Conservation (phyloP, 2,888 invertebrate genomes). For the Sphaerophoria rueppellii region DNA sequence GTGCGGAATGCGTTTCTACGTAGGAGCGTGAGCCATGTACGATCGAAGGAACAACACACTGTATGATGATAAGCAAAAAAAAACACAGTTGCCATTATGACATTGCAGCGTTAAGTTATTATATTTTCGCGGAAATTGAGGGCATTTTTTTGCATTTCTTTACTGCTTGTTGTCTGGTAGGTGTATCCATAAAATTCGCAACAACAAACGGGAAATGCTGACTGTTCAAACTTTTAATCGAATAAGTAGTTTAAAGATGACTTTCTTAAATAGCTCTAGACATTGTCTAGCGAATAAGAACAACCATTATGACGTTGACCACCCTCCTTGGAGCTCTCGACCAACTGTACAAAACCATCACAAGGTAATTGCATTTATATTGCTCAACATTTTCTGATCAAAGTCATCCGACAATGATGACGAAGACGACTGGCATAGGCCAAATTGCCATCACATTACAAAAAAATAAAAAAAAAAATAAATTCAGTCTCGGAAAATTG, state of each 20-base stretch:
- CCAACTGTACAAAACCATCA: constrained; percentile 10
- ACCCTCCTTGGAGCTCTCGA: not conserved
- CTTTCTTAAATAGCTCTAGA: too few species aligned
- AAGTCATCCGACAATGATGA: constrained; percentile 10
- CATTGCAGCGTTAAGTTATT: constrained; percentile 46
- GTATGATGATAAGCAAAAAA: constrained; percentile 46
- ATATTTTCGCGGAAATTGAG: constrained; percentile 37
- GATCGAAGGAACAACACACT: constrained; percentile 51
- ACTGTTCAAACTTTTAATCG: too few species aligned
- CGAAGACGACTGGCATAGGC: constrained; percentile 36
- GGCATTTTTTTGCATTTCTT: constrained; percentile 24
- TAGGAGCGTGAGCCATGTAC: constrained; percentile 64
- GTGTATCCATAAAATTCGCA: too few species aligned
- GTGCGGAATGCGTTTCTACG: constrained; percentile 59
- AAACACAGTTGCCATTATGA: constrained; percentile 66
- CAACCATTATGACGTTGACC: not conserved
- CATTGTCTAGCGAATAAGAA: not conserved
- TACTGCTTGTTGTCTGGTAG: too few species aligned
- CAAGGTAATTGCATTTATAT: constrained; percentile 63
- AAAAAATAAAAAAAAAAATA: not conserved
- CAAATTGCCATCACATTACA: constrained; percentile 42
- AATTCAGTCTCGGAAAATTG: constrained; percentile 76
- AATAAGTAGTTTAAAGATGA: too few species aligned
- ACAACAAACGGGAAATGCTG: too few species aligned
- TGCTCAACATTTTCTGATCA: constrained; percentile 26